A percentile compares a stretch with the other conserved stretches of the same genome.
These are phyloP conservation scores for Platycercus adscitus DNA, from an alignment of 2,113 vertebrate genomes.

Conservation along the genomic window DNA sequence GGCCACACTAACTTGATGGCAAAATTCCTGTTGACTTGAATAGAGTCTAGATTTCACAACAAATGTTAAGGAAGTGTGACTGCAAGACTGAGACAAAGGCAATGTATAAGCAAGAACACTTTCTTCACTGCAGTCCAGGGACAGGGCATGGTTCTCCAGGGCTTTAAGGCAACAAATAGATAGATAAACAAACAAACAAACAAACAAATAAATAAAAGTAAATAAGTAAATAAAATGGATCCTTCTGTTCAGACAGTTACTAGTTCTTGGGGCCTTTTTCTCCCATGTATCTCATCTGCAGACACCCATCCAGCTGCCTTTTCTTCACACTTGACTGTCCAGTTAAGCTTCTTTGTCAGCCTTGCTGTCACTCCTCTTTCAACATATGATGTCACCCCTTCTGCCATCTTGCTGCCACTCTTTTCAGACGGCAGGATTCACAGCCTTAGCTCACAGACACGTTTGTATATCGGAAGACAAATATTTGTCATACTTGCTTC, in stretches of 20 bases:
- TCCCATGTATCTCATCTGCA: not conserved
- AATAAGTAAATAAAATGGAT: not conserved
- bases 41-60: slow-evolving; percentile 35
- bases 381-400: not conserved
- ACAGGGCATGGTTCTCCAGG: not conserved
- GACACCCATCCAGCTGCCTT: not conserved
- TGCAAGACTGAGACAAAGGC: slow-evolving; percentile 44
- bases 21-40: not conserved
- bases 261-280: not conserved
- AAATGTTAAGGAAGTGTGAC: not conserved
- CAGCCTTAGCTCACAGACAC: not conserved
- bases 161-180: not conserved
- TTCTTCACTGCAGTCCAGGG: not conserved
- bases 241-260: not conserved
- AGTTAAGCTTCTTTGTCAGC: slow-evolving; percentile 27
- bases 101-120: not conserved
- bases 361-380: slow-evolving; percentile 6
- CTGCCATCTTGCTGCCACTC: not conserved
- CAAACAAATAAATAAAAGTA: not conserved
- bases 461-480: not conserved
- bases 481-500: slow-evolving; percentile 13
- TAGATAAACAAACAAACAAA: not conserved
- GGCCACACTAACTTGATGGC: not conserved
- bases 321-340: slow-evolving; percentile 5
- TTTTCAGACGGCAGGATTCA: not conserved